Evolutionary conservation across 2,888 invertebrate species (phyloP).

Genomic region (Lasioglossum marginatum): DNA sequence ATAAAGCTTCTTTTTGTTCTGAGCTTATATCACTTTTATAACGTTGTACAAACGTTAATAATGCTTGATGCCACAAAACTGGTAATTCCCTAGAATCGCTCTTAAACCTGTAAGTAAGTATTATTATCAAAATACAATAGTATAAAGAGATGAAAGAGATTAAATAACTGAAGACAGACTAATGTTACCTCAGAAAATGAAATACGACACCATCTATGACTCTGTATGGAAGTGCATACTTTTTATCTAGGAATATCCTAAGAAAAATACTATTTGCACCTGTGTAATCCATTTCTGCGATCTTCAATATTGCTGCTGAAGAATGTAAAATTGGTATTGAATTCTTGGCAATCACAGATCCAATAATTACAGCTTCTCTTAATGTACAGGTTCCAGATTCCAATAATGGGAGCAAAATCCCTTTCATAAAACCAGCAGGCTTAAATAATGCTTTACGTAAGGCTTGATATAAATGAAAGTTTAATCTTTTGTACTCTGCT

Average conservation of each 20-base stretch:
- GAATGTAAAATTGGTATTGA: constrained; percentile 98
- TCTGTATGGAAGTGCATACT: constrained; percentile 97
- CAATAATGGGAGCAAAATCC: constrained; percentile 89
- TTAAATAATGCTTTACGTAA: constrained; percentile 97
- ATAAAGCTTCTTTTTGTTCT: constrained; percentile 95
- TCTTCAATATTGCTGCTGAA: constrained; percentile 96
- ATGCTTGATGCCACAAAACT: constrained; percentile 98
- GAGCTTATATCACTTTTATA: constrained; percentile 97
- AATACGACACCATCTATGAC: constrained; percentile 97
- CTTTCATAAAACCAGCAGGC: constrained; percentile 99
- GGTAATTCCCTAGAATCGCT: constrained; percentile 94
- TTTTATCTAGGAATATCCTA: constrained; percentile 97
- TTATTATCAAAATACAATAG: constrained; percentile 1
- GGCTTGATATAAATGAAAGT: constrained; percentile 98
- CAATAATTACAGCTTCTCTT: constrained; percentile 97
- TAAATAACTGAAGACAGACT: constrained; percentile 20
- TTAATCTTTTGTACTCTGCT: constrained; percentile 96
- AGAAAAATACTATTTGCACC: constrained; percentile 98
- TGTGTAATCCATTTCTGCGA: constrained; percentile 98
- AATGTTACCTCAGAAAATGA: constrained; percentile 93
- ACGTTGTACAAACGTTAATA: constrained; percentile 96
- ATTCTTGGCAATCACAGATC: constrained; percentile 95
- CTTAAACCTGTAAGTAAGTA: constrained; percentile 89
- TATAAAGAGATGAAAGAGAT: constrained; percentile 2
- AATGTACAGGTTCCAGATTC: constrained; percentile 97